These are phyloP conservation scores for Alca torda DNA, from an alignment of 2,797 vertebrate species.

Conservation along the genomic window DNA sequence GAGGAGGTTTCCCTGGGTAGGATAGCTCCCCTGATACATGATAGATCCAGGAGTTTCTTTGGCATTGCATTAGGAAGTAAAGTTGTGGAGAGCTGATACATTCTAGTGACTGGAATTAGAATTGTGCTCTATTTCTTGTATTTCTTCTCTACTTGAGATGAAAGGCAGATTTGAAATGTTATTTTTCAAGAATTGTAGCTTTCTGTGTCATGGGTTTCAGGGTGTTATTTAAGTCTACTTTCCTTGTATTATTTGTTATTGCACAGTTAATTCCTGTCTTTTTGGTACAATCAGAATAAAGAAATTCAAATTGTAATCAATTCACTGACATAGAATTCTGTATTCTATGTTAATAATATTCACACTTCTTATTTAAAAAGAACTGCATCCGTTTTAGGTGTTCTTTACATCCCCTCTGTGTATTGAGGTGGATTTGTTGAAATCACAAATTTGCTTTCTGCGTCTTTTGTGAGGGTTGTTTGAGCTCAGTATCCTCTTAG, in stretches of 20 bases:
- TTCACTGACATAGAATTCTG: neutral
- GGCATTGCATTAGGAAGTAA: neutral
- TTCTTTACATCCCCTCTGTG: neutral
- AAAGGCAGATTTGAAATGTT: neutral
- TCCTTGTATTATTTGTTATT: neutral
- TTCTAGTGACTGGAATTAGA: neutral
- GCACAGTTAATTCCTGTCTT: neutral
- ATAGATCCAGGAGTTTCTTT: neutral
- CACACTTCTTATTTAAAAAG: neutral
- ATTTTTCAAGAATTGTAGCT: neutral
- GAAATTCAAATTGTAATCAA: neutral
- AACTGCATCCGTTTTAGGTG: neutral
- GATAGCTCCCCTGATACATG: neutral
- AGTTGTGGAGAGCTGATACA: neutral
- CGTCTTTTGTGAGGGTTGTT: neutral
- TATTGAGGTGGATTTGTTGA: neutral
- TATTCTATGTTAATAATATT: neutral
- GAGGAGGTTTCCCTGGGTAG: neutral
- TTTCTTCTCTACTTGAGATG: neutral
- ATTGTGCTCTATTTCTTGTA: neutral
- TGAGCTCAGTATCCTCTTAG: conserved; percentile 23
- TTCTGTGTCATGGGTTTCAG: neutral
- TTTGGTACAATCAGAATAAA: neutral
- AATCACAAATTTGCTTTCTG: neutral
- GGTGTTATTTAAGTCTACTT: neutral